phyloP scores from a whole-genome alignment of 2,888 invertebrate genomes.

The Ariolimax columbianus region DNA sequence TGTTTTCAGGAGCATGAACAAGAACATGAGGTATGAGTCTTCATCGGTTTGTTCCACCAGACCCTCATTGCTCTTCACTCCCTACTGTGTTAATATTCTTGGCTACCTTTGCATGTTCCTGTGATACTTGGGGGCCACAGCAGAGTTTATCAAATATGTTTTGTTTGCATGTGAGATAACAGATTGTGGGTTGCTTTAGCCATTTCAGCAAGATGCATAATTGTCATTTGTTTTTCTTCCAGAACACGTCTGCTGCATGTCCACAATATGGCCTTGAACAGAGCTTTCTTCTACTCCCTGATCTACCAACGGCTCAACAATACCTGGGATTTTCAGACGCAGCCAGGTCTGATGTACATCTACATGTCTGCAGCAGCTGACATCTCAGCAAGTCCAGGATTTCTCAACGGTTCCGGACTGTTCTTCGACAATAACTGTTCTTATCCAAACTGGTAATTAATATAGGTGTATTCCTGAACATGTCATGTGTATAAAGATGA shows the following conservation, averaged over 20 bases:
- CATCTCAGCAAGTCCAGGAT: slow-evolving; percentile 92
- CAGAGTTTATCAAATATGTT: no score
- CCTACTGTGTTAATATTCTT: no score
- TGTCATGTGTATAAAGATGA: no score
- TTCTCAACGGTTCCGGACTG: slow-evolving; percentile 89
- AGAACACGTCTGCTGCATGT: slow-evolving; percentile 91
- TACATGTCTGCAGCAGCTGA: slow-evolving; percentile 96
- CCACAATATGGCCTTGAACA: slow-evolving; percentile 96
- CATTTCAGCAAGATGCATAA: not conserved
- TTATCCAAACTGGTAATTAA: slow-evolving; percentile 86
- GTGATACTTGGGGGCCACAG: no score
- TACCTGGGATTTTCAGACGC: slow-evolving; percentile 85
- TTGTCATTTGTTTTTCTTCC: not conserved
- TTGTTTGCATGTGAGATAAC: no score
- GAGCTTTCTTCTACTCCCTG: slow-evolving; percentile 88
- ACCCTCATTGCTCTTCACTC: no score
- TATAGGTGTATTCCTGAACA: not conserved
- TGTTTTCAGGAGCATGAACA: no score
- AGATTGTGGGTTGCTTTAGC: no score
- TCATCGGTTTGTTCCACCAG: no score
- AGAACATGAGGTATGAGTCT: no score
- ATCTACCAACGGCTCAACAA: slow-evolving; percentile 72
- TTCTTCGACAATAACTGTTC: slow-evolving; percentile 96
- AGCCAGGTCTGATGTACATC: slow-evolving; percentile 99
- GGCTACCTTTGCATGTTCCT: no score